phyloP scores from a whole-genome alignment of 2,888 invertebrate species.

The Apamea epomidion region DNA sequence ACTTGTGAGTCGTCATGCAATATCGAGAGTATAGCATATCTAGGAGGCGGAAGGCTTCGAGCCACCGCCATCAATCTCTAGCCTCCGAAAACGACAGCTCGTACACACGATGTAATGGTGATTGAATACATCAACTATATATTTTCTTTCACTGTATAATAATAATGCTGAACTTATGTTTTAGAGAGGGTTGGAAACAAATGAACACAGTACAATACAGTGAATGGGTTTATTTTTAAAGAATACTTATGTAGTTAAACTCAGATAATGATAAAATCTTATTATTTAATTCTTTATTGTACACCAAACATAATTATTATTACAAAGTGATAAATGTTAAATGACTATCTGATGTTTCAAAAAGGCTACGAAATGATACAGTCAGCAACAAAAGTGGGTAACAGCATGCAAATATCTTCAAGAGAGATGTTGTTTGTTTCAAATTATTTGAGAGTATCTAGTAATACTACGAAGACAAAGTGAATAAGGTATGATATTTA shows the following conservation, averaged over 20 bases:
- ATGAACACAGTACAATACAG: background rate
- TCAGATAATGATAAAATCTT: background rate
- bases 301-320: background rate
- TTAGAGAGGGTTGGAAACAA: background rate
- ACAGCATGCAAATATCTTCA: background rate
- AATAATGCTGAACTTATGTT: background rate
- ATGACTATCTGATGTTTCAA: background rate
- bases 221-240: background rate
- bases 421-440: background rate
- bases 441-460: background rate
- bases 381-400: background rate
- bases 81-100: constrained; percentile 71
- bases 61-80: constrained; percentile 81
- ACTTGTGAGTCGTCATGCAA: constrained; percentile 81
- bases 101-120: constrained; percentile 65
- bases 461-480: background rate
- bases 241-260: no score
- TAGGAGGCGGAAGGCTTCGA: constrained; percentile 75
- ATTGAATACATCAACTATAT: constrained; percentile 49
- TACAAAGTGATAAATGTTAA: no score
- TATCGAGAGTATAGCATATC: constrained; percentile 80
- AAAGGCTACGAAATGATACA: background rate
- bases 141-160: constrained; percentile 12
- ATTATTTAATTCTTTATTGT: background rate
- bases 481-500: background rate